Evolutionary conservation across 2,797 vertebrate species (phyloP), one percentile per base, ranked within the genome.

Genomic region (Pelochelys cantorii): DNA sequence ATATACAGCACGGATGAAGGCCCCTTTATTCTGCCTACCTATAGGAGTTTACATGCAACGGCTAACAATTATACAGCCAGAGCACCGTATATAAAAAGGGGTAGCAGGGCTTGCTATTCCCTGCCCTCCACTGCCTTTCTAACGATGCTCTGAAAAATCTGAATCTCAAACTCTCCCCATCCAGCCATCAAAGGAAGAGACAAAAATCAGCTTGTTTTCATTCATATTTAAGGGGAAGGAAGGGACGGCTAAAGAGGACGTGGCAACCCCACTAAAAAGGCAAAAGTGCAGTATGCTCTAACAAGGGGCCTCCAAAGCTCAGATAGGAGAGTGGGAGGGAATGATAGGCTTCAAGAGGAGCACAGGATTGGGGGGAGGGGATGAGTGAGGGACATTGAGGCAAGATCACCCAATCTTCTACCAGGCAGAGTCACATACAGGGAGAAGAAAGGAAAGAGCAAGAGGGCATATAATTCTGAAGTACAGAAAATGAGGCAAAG

Each of bases 41-140:
- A 97, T 94, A 96, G 94, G 95, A 92, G 94, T 93, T 94, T 95
- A 96, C 93, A 91, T 96, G 97, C 97, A 98, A 97, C 87, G 85
- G 93, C 88, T 92, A 95, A 94, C 95, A 97, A 97, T 98, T 97
- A 93, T 91, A 96, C 95, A 29, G 83, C 54, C 29, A n/a, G 20
- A 82, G 31, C 54, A 25, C 59, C 18, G 18, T 60, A 79, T 55
- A 27, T 78, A 52, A 53, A 52, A n/a, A 56, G 22, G 81, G 85
- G 48, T 57, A 42, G 62, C 22, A 53, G 65, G 89, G 52, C 23
- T 79, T 65, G 57, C 7, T 42, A 23, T 71, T n/a, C 31, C 11
- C 25, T 15, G 11, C 57, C 22, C 7, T 82, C n/a, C 6, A 11
- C 87, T 93, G 85, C 48, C 86, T 91, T 96, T 95, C 95, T 94